Conservation (phyloP, 64 coral and sea anemone species). For the Stichodactyla mertensii region DNA sequence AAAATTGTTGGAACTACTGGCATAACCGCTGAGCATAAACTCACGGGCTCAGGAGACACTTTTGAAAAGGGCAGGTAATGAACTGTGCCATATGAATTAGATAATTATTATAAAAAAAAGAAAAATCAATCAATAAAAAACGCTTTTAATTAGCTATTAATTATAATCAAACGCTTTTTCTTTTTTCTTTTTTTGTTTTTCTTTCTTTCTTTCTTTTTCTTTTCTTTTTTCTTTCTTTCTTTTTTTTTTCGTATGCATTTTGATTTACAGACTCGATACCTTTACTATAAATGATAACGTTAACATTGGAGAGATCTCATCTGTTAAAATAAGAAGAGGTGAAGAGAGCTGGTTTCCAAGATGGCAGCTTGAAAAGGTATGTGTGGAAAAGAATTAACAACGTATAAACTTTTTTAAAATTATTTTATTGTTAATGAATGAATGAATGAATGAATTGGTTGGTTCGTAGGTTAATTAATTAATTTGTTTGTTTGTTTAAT, state of each 20-base stretch:
- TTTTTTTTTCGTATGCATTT: background rate
- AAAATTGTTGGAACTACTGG: constrained; percentile 23
- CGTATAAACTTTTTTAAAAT: background rate
- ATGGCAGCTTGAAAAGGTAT: constrained; percentile 38
- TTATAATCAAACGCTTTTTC: background rate
- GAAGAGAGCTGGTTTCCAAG: constrained; percentile 44
- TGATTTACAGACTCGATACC: background rate
- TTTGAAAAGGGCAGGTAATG: constrained; percentile 38
- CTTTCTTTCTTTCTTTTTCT: background rate
- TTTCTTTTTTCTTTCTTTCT: background rate
- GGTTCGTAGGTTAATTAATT: too few species aligned
- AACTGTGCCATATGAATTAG: background rate
- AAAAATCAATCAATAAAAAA: background rate
- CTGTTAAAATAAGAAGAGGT: constrained; percentile 31
- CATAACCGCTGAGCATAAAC: constrained; percentile 23
- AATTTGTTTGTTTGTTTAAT: too few species aligned
- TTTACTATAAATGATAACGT: constrained; percentile 14
- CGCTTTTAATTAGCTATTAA: background rate
- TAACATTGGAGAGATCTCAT: constrained; percentile 13
- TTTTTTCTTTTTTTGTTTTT: background rate
- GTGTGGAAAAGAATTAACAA: background rate
- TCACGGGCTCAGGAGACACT: background rate
- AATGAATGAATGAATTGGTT: too few species aligned
- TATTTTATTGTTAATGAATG: too few species aligned
- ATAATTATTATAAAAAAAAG: background rate